A percentile compares a stretch with the other conserved stretches of the same genome.
Evolutionary conservation across 2,113 vertebrate species (phyloP).

Genomic region (Microtus richardsoni): DNA sequence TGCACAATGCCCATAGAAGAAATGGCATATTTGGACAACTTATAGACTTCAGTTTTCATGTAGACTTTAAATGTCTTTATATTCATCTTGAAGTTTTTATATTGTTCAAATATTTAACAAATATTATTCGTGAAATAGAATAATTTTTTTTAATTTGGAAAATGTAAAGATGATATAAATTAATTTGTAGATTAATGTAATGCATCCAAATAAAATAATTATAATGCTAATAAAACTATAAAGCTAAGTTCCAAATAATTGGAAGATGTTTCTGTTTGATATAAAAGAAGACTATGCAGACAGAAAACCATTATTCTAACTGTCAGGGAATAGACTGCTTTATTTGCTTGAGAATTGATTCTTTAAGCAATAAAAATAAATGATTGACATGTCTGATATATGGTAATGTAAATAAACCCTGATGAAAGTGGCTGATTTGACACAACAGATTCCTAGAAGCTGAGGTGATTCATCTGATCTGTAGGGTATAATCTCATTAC

Average conservation of each 20-base stretch:
- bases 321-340: neutral
- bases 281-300: neutral
- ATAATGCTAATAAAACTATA: neutral
- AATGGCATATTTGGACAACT: conserved; percentile 7
- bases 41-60: neutral
- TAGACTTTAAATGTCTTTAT: neutral
- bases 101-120: neutral
- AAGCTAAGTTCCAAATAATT: neutral
- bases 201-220: neutral
- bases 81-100: neutral
- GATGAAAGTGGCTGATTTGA: neutral
- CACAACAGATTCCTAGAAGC: conserved; percentile 4
- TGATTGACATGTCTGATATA: neutral
- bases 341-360: neutral
- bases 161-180: neutral
- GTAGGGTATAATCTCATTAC: neutral
- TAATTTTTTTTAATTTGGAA: neutral
- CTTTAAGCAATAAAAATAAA: neutral
- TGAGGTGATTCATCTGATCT: neutral
- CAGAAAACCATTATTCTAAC: neutral
- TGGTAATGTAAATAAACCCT: neutral
- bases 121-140: neutral
- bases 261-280: neutral
- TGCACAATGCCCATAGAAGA: neutral
- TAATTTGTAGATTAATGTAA: neutral